A percentile compares a stretch with the other conserved stretches of the same genome.
phyloP scores from a whole-genome alignment of 37 sponge, comb jelly and placozoan species.

The Halisarca cf. caerulea region DNA sequence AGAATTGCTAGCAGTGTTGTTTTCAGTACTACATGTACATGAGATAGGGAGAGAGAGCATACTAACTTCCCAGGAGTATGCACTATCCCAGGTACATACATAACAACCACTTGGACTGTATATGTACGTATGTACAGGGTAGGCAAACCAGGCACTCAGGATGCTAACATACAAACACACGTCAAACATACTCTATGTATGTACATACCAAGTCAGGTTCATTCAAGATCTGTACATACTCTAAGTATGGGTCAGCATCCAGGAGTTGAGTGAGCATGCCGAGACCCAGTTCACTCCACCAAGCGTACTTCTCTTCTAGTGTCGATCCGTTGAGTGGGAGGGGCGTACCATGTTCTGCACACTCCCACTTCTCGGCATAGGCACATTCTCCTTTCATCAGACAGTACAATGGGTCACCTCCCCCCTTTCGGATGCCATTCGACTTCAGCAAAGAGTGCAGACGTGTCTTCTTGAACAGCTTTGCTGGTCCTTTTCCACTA shows the following conservation, averaged over 20 bases:
- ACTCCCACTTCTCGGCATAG: background rate
- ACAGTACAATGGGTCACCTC: background rate
- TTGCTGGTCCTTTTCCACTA: background rate
- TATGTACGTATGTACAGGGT: too few relatives aligned
- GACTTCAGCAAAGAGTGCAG: background rate
- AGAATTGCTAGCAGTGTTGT: too few relatives aligned
- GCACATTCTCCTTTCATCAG: constrained; percentile 7
- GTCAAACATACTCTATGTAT: background rate
- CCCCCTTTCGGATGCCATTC: background rate
- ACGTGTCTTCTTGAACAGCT: background rate
- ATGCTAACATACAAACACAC: too few relatives aligned
- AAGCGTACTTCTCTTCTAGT: background rate
- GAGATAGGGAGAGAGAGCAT: too few relatives aligned
- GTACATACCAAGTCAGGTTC: constrained; percentile 29
- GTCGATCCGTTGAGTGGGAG: background rate
- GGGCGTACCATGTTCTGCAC: background rate
- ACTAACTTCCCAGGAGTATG: too few relatives aligned
- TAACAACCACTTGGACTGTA: too few relatives aligned
- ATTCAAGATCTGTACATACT: constrained; percentile 37
- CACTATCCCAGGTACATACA: too few relatives aligned
- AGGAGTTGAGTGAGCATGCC: background rate
- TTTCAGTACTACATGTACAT: too few relatives aligned
- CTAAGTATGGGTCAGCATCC: constrained; percentile 1
- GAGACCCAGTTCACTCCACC: constrained; percentile 28
- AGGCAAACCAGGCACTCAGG: too few relatives aligned